A percentile compares a stretch with the other conserved stretches of the same genome.
Conservation (phyloP, 2,888 invertebrate genomes). For the Acronicta leporina region DNA sequence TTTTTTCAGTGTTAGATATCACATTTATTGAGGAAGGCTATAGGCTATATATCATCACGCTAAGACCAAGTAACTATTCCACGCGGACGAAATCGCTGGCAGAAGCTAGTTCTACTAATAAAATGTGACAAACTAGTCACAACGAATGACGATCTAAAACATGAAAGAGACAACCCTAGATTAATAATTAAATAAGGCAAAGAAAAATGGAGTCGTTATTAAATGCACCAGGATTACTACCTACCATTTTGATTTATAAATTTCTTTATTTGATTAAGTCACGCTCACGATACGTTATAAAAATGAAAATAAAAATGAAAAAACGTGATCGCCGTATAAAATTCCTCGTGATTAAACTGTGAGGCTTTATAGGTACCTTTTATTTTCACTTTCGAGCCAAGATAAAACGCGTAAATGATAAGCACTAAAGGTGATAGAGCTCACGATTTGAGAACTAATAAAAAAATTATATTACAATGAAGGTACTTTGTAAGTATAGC, state of each 20-base stretch:
- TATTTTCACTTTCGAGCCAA: slow-evolving; percentile 35
- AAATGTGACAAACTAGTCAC: no score
- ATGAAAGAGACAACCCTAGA: no score
- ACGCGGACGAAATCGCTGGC: no score
- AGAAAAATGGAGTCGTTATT: slow-evolving; percentile 58
- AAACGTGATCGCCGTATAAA: slow-evolving; percentile 52
- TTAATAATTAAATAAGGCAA: slow-evolving; percentile 72
- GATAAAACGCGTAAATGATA: slow-evolving; percentile 39
- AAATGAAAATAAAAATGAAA: slow-evolving; percentile 59
- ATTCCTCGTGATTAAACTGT: slow-evolving; percentile 54
- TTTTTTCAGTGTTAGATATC: no score
- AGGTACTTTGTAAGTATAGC: slow-evolving; percentile 10
- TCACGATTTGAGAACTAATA: slow-evolving; percentile 13
- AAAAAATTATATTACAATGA: slow-evolving; percentile 5
- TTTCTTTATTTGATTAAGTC: slow-evolving; percentile 69
- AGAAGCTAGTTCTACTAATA: no score
- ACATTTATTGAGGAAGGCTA: no score
- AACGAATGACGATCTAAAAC: no score
- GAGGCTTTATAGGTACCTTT: slow-evolving; percentile 52
- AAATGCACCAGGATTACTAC: slow-evolving; percentile 56
- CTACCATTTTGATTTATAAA: slow-evolving; percentile 65
- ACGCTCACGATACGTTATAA: slow-evolving; percentile 65
- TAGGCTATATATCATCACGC: no score
- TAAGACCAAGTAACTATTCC: no score
- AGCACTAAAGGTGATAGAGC: slow-evolving; percentile 29